Evolutionary conservation across 1,140 invertebrate genomes (phyloP).

Genomic region (Trachymyrmex septentrionalis): DNA sequence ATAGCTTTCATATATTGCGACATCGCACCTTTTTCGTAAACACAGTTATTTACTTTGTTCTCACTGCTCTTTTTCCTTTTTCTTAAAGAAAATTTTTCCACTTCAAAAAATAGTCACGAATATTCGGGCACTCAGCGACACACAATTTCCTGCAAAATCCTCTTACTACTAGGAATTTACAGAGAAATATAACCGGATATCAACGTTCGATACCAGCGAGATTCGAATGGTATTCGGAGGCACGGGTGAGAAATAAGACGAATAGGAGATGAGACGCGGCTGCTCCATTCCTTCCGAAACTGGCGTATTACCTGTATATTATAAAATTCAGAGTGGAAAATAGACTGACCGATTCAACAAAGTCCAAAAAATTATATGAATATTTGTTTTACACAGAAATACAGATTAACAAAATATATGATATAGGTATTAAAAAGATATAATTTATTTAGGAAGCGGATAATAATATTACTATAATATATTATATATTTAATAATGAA

Average conservation of each 20-base stretch:
- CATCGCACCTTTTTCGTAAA: not conserved
- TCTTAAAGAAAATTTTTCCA: not conserved
- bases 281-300: not conserved
- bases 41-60: conserved; percentile 8
- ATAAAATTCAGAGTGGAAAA: not conserved
- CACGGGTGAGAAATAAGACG: conserved; percentile 50
- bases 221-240: conserved; percentile 28
- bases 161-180: not conserved
- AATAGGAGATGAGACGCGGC: conserved; percentile 14
- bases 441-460: not conserved
- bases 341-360: not conserved
- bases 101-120: conserved; percentile 50
- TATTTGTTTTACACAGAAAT: not conserved
- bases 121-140: conserved; percentile 31
- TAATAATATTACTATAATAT: not conserved
- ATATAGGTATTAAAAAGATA: not conserved
- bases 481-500: not conserved
- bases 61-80: not conserved
- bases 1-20: too few relatives aligned
- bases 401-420: not conserved
- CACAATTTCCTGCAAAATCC: conserved; percentile 49
- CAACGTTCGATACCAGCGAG: conserved; percentile 30
- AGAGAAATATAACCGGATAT: conserved; percentile 44
- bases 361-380: not conserved
- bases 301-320: not conserved